Conservation (phyloP, 2,888 invertebrate species). For the Hipparchia semele region DNA sequence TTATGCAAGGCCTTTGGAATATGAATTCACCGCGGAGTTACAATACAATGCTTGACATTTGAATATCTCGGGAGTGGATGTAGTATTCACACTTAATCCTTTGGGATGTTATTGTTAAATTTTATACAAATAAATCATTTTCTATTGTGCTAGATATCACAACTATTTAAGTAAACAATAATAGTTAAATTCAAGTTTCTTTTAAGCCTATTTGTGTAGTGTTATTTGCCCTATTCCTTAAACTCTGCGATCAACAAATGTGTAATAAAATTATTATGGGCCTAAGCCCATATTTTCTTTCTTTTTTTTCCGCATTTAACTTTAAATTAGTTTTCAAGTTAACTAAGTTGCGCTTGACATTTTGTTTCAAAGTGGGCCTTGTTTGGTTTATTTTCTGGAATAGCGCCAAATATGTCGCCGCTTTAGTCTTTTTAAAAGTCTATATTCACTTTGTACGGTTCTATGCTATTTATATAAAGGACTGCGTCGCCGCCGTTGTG, state of each 20-base stretch:
- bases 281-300: neutral
- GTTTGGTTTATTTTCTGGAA: slow-evolving; percentile 45
- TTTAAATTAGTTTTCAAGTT: slow-evolving; percentile 9
- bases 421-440: slow-evolving; percentile 43
- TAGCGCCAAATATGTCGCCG: slow-evolving; percentile 52
- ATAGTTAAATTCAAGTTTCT: neutral
- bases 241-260: too few species aligned
- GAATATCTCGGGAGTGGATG: slow-evolving; percentile 23
- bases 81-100: slow-evolving; percentile 20
- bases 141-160: neutral
- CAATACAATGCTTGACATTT: slow-evolving; percentile 18
- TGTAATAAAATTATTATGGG: too few species aligned
- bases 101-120: slow-evolving; percentile 30
- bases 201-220: too few species aligned
- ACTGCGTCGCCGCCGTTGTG: slow-evolving; percentile 61
- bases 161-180: neutral
- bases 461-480: slow-evolving; percentile 59
- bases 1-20: slow-evolving; percentile 9
- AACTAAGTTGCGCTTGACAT: slow-evolving; percentile 8
- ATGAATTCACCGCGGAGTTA: slow-evolving; percentile 11
- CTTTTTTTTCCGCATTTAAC: neutral
- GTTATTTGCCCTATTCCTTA: too few species aligned
- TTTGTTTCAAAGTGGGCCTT: slow-evolving; percentile 6
- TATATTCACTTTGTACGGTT: slow-evolving; percentile 51
- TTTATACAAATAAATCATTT: neutral